Base-by-base conservation (phyloP, 2,797 vertebrate species). In the Hippocampus kuda region DNA sequence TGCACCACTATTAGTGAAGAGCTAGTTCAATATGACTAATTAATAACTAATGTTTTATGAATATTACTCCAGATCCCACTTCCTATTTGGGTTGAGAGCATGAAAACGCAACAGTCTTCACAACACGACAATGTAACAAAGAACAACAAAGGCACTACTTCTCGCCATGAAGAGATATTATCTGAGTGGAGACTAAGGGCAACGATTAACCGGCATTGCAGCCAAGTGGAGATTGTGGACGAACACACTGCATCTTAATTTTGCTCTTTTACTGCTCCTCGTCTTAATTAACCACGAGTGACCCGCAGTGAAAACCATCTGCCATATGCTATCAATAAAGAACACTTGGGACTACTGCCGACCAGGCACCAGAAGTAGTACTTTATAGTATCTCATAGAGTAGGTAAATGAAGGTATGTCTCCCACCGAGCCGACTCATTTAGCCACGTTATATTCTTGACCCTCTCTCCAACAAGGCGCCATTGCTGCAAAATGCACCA, bases 401-500 rank as follows among this genome's bases (percentile, higher is more conserved):
- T 15, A 11, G 44, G 12, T 46, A 46, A 48, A 48, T 38, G 34
- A 38, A 38, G 12, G 44, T 18, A 51, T 5, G 48, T 18, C 5
- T 51, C 48, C 48, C 48, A 51, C 48, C 5, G 48, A 11, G 53
- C 10, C 11, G 53, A 24, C 22, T 60, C 6, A 27, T 30, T 16
- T 2, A 34, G 20, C 18, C 57, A 60, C 15, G 34, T 60, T 60
- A 15, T 59, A 8, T 38, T 38, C 26, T 15, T 60, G 27, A 1
- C 57, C 26, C 57, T 60, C 57, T 27, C 26, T 27, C 13, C 57
- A 60, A 12, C 4, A 6, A 6, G 57, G 57, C 27, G 61, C 61
- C 22, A 63, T 24, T 42, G 38, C 11, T 13, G 63, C 69, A 72
- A 80, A 81, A 72, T 53, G 65, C 62, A 65, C 62, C 66, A 64